phyloP scores from a whole-genome alignment of 2,113 vertebrate species.

The Leucosticte australis region DNA sequence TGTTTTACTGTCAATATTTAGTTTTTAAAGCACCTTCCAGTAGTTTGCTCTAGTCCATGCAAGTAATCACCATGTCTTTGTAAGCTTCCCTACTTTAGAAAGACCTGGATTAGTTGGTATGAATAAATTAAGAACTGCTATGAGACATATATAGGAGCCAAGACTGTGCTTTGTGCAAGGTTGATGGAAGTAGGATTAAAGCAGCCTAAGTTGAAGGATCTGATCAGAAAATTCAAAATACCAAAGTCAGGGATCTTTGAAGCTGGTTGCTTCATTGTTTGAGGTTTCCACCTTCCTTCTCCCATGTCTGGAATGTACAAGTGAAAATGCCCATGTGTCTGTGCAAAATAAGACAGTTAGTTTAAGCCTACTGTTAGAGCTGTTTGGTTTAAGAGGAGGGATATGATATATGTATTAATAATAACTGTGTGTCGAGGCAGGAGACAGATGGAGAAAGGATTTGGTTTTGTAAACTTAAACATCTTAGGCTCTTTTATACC shows the following conservation, averaged over 20 bases:
- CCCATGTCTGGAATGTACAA: neutral
- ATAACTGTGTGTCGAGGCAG: neutral
- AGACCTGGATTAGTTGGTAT: neutral
- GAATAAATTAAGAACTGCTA: neutral
- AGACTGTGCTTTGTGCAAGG: neutral
- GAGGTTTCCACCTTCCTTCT: neutral
- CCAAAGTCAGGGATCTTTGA: neutral
- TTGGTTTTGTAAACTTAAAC: conserved; percentile 23
- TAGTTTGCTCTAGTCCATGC: neutral
- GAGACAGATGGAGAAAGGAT: conserved; percentile 9
- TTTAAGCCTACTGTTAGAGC: neutral
- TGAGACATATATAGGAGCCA: neutral
- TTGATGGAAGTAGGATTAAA: neutral
- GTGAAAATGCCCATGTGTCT: neutral
- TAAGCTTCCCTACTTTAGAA: neutral
- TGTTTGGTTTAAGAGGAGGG: neutral
- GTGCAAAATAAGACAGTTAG: neutral
- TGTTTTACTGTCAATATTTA: neutral
- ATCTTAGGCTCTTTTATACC: neutral
- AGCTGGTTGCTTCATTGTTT: neutral
- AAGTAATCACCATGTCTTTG: neutral
- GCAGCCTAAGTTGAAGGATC: neutral
- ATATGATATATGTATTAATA: neutral
- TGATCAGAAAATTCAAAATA: neutral
- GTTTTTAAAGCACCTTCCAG: neutral